These are phyloP conservation scores for western clawed frog (Xenopus tropicalis) DNA, from an alignment of 2,113 vertebrate species.

Conservation along the genomic window DNA sequence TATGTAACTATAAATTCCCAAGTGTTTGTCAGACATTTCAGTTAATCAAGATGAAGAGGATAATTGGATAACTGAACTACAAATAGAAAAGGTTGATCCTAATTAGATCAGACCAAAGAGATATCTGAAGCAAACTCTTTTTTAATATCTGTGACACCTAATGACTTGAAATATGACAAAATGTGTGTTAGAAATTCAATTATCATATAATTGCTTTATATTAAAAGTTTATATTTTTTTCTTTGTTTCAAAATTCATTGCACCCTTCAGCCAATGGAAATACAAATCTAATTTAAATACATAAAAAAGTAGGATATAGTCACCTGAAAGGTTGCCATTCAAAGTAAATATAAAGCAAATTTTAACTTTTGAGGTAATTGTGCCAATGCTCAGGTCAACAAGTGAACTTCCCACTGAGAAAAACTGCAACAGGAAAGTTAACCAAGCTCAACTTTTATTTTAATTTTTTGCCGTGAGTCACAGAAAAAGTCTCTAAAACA, in stretches of 20 bases:
- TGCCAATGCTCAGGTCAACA: too few relatives aligned
- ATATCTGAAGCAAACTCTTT: constrained; percentile 42
- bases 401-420: too few relatives aligned
- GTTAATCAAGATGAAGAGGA: constrained; percentile 44
- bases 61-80: constrained; percentile 46
- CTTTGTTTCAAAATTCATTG: constrained; percentile 3
- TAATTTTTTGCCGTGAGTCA: too few relatives aligned
- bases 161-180: background rate
- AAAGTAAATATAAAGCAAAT: too few relatives aligned
- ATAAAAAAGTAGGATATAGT: background rate
- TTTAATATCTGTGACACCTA: background rate
- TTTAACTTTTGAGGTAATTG: too few relatives aligned
- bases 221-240: background rate
- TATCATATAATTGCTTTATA: constrained; percentile 10
- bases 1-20: constrained; percentile 40
- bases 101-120: constrained; percentile 21
- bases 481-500: too few relatives aligned
- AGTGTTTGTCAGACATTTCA: constrained; percentile 41
- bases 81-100: constrained; percentile 41
- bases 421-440: too few relatives aligned
- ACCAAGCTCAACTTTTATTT: too few relatives aligned
- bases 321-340: background rate
- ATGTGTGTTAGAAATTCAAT: constrained; percentile 20
- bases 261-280: constrained; percentile 5
- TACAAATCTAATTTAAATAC: constrained; percentile 5